Evolutionary conservation across 64 coral and sea anemone genomes (phyloP), one percentile per base, ranked within the genome.

Genomic region (Actinia equina): DNA sequence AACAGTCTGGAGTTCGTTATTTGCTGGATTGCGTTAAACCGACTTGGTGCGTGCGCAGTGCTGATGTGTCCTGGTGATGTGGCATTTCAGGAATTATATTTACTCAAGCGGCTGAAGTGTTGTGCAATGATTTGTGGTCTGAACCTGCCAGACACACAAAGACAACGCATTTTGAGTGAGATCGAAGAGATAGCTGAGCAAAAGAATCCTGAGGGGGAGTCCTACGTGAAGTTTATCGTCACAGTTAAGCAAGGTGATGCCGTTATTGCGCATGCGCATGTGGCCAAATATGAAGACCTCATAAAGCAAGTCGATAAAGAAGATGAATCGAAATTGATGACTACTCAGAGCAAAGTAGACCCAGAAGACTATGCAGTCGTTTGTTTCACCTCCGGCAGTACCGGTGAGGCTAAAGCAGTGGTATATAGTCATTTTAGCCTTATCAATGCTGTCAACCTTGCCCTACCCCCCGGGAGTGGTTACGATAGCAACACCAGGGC

Each of bases 331-430:
- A 23, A 81, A 52, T 17, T 42, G 56, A 63, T 41, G 43, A 16
- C 22, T 58, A 26, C 23, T 18, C 51, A 59, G 26, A 42, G 25
- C 22, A 60, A 59, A 85, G 83, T 85, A 8, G 43, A 63, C 25
- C 9, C 83, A 23, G 83, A 85, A 58, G 56, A 85, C 83, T 22
- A 14, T 85, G 83, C 59, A 1, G 7, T 63, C 8, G 83, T 85
- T 52, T 57, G 52, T 27, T 85, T 85, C 37, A 85, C 83, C 7
- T 85, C 83, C 17, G 83, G 83, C 6, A 85, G 83, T 17, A 85
- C 83, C 41, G 83, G 83, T 7, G 56, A 85, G 59, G 13, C 83
- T 7, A 85, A 85, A 45, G 83, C 83, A 55, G 83, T 85, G 15
- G 59, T 20, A 13, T 85, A 60, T 54, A 85, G 43, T 37, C 19